phyloP scores from a whole-genome alignment of 2,888 invertebrate species.

The Eristalinus aeneus region DNA sequence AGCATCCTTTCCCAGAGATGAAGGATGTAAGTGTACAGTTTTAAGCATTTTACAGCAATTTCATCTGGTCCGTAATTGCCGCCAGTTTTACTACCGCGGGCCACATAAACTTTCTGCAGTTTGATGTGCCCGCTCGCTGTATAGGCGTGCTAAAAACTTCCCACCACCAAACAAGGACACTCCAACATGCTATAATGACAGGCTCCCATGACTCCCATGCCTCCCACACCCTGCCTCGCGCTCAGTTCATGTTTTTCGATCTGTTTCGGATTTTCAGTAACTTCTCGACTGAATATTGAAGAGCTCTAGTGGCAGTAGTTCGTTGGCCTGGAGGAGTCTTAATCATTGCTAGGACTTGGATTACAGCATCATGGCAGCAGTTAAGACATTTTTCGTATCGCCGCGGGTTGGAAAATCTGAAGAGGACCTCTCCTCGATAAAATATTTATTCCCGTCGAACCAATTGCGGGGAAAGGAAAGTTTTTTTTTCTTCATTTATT shows the following conservation, averaged over 20 bases:
- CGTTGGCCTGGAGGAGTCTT: neutral
- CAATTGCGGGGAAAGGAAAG: neutral
- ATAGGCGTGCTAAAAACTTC: neutral
- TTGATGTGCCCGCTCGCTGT: neutral
- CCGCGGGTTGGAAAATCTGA: neutral
- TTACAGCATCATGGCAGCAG: neutral
- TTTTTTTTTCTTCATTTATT: neutral
- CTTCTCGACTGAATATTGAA: neutral
- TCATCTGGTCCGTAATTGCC: constrained; percentile 51
- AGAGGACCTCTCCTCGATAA: neutral
- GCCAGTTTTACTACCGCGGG: constrained; percentile 37
- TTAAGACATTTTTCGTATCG: neutral
- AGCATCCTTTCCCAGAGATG: neutral
- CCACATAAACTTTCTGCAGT: constrained; percentile 29
- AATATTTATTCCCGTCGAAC: neutral
- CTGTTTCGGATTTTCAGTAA: neutral
- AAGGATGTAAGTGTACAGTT: constrained; percentile 6
- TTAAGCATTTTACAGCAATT: constrained; percentile 46
- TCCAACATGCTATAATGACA: neutral
- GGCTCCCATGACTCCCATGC: too few species aligned
- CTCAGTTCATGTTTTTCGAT: neutral
- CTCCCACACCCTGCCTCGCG: neutral
- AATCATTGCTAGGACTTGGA: neutral
- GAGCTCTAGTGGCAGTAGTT: neutral
- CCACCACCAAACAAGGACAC: neutral